Evolutionary conservation across 1,140 invertebrate species (phyloP).

Genomic region (Thalassaphorura encarpata): DNA sequence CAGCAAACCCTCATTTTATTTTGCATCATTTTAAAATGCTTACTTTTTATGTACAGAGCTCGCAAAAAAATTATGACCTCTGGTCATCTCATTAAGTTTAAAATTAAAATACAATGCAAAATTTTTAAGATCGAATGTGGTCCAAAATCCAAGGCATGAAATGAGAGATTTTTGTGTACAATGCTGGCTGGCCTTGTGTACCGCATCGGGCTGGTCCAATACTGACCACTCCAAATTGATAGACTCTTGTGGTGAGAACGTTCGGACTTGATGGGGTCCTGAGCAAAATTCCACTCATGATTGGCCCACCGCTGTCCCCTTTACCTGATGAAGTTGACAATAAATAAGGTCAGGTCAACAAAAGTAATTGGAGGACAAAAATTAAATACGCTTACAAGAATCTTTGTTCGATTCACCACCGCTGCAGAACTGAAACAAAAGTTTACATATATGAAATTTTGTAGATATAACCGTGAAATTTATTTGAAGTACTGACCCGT

Average conservation of each 20-base stretch:
- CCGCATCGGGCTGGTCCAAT: conserved; percentile 18
- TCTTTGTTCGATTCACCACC: conserved; percentile 18
- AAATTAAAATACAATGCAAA: too few species aligned
- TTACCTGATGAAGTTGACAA: neutral
- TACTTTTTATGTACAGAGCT: too few species aligned
- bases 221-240: conserved; percentile 18
- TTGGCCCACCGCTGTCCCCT: conserved; percentile 11
- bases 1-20: too few species aligned
- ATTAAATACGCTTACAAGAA: conserved; percentile 13
- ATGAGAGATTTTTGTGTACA: conserved; percentile 22
- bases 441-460: conserved; percentile 2
- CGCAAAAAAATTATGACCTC: too few species aligned
- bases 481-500: conserved; percentile 20
- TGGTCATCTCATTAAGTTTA: too few species aligned
- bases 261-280: neutral
- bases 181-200: conserved; percentile 13
- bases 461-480: too few species aligned
- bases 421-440: conserved; percentile 19
- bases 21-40: too few species aligned
- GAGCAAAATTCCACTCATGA: conserved; percentile 6
- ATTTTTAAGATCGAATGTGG: conserved; percentile 15
- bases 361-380: neutral
- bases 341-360: neutral
- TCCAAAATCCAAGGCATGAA: conserved; percentile 23
- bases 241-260: neutral